Percentiles rank a stretch among this genome's conserved stretches.
Conservation (phyloP, 2,888 invertebrate genomes). For the Tachina grossa region DNA sequence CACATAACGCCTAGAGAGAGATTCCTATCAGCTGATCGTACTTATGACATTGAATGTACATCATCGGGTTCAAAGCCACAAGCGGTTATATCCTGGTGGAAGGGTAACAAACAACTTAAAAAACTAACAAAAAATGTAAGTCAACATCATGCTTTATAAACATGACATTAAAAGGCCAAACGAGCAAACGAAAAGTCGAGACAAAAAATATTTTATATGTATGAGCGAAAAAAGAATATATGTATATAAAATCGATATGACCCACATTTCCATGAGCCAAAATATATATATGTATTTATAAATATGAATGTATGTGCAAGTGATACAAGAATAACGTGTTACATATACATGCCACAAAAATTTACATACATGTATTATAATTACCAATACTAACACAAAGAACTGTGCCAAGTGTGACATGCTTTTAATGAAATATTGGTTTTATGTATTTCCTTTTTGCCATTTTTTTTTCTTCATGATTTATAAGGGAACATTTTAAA, state of each 20-base stretch:
- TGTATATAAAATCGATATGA: constrained; percentile 65
- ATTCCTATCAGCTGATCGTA: constrained; percentile 92
- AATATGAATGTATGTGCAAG: background rate
- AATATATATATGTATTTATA: background rate
- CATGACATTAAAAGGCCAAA: constrained; percentile 45
- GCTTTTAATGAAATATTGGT: constrained; percentile 37
- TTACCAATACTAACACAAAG: constrained; percentile 26
- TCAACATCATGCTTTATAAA: constrained; percentile 73
- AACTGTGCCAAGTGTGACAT: constrained; percentile 37
- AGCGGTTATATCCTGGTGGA: constrained; percentile 95
- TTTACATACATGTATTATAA: constrained; percentile 5
- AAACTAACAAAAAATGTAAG: constrained; percentile 92
- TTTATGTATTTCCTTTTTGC: constrained; percentile 16
- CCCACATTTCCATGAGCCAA: constrained; percentile 56
- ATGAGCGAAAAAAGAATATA: background rate
- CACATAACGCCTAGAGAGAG: constrained; percentile 92
- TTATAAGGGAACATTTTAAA: background rate
- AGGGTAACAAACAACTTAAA: constrained; percentile 91
- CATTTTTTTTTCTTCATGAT: background rate
- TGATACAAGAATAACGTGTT: constrained; percentile 16
- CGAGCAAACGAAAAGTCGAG: constrained; percentile 16
- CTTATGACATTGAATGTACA: constrained; percentile 93
- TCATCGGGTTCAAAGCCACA: constrained; percentile 93
- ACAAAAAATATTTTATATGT: constrained; percentile 2
- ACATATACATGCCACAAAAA: constrained; percentile 12